A percentile compares a stretch with the other conserved stretches of the same genome.
Evolutionary conservation across 2,888 invertebrate species (phyloP).

Genomic region (Oegoconia quadripuncta): DNA sequence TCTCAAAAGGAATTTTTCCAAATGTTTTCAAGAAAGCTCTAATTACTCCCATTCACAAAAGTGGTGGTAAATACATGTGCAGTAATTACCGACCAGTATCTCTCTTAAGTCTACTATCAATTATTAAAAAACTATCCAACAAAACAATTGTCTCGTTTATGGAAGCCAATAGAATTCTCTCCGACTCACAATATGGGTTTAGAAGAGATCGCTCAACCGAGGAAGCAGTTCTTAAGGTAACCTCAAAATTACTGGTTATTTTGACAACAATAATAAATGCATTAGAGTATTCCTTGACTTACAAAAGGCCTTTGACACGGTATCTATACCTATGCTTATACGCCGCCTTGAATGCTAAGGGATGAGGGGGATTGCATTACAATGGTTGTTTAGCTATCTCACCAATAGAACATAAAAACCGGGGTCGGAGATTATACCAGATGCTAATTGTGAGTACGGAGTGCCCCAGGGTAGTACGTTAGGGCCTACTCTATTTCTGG

Average conservation of each 20-base stretch:
- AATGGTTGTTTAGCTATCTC: neutral
- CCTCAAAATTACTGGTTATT: neutral
- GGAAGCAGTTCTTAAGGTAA: neutral
- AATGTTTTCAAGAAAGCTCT: too few relatives aligned
- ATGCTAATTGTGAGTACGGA: neutral
- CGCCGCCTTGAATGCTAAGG: neutral
- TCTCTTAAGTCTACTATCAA: too few relatives aligned
- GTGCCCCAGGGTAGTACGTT: constrained; percentile 1
- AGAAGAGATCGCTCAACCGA: neutral
- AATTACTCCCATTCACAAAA: too few relatives aligned
- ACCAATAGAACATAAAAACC: neutral
- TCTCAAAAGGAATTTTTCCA: too few relatives aligned
- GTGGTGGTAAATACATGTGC: too few relatives aligned
- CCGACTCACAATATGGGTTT: constrained; percentile 1
- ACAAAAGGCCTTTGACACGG: too few relatives aligned
- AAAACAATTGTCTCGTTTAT: neutral
- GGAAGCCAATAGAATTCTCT: too few relatives aligned
- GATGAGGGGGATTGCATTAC: neutral
- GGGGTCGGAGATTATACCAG: neutral
- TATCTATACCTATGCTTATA: neutral
- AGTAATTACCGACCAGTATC: too few relatives aligned
- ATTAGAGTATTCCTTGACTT: neutral
- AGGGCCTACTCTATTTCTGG: neutral
- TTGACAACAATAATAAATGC: neutral
- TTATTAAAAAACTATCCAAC: too few relatives aligned